These are phyloP conservation scores for Prunella himalayana DNA, from an alignment of 2,113 vertebrate species.

Conservation along the genomic window DNA sequence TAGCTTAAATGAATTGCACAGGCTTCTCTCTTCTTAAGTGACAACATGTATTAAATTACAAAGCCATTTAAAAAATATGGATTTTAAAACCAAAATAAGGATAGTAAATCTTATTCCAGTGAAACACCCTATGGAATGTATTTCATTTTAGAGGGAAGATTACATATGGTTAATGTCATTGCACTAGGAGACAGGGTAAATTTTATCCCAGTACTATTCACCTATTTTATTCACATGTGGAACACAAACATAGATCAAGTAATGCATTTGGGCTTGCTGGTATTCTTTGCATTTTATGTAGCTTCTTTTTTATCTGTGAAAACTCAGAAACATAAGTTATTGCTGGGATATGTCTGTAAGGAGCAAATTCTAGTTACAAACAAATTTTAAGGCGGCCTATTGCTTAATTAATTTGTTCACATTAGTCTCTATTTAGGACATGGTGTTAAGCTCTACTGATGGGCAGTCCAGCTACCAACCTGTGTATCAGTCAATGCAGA, in stretches of 20 bases:
- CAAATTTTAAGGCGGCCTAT: neutral
- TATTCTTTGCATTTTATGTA: neutral
- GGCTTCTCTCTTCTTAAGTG: neutral
- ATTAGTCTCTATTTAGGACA: neutral
- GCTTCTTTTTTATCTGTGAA: neutral
- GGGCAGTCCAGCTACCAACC: neutral
- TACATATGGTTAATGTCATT: neutral
- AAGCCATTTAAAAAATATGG: neutral
- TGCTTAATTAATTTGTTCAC: neutral
- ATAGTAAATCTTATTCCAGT: neutral
- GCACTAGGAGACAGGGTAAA: neutral
- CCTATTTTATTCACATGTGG: neutral
- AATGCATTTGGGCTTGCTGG: neutral
- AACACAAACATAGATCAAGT: neutral
- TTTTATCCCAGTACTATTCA: neutral
- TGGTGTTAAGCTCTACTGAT: neutral
- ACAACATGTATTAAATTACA: neutral
- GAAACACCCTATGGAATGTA: neutral
- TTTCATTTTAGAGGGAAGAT: neutral
- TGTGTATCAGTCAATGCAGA: neutral
- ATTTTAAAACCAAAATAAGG: neutral
- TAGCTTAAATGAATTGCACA: neutral
- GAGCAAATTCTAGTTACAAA: neutral
- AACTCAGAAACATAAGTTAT: neutral
- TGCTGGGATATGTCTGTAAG: neutral